phyloP scores from a whole-genome alignment of 2,888 invertebrate genomes.

The Erynnis tages region DNA sequence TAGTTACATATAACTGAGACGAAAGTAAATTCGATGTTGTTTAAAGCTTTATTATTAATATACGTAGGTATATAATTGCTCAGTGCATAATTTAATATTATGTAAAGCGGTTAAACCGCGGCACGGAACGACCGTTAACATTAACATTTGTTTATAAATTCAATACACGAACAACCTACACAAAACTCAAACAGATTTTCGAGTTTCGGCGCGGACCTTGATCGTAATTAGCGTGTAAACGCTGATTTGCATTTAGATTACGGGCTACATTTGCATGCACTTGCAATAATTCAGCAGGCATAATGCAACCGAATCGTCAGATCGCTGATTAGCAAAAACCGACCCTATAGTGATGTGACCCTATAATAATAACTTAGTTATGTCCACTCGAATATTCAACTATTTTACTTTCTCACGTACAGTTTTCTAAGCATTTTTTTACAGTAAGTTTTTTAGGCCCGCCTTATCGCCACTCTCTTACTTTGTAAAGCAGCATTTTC shows the following conservation, averaged over 20 bases:
- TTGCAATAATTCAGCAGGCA: slow-evolving; percentile 52
- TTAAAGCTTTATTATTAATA: no score
- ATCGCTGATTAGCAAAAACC: slow-evolving; percentile 65
- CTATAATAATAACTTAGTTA: no score
- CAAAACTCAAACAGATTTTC: slow-evolving; percentile 25
- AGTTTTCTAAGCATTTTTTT: no score
- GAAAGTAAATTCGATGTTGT: no score
- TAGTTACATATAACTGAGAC: no score
- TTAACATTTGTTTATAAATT: slow-evolving; percentile 12
- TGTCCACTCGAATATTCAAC: no score
- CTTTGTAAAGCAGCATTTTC: no score
- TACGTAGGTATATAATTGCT: background rate
- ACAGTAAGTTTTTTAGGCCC: no score
- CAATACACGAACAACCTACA: slow-evolving; percentile 22
- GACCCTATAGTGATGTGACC: slow-evolving; percentile 27
- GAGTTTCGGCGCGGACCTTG: slow-evolving; percentile 50
- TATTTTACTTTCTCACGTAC: no score
- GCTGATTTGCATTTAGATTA: slow-evolving; percentile 68
- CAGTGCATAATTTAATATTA: background rate
- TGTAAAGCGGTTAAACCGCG: background rate
- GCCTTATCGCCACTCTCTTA: no score
- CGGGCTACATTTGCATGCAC: slow-evolving; percentile 59
- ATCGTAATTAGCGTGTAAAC: slow-evolving; percentile 60
- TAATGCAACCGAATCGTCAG: slow-evolving; percentile 41
- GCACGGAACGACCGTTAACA: background rate